Percentiles rank a stretch among this genome's conserved stretches.
phyloP scores from a whole-genome alignment of 2,113 vertebrate species.

The Oreocharis arfaki region DNA sequence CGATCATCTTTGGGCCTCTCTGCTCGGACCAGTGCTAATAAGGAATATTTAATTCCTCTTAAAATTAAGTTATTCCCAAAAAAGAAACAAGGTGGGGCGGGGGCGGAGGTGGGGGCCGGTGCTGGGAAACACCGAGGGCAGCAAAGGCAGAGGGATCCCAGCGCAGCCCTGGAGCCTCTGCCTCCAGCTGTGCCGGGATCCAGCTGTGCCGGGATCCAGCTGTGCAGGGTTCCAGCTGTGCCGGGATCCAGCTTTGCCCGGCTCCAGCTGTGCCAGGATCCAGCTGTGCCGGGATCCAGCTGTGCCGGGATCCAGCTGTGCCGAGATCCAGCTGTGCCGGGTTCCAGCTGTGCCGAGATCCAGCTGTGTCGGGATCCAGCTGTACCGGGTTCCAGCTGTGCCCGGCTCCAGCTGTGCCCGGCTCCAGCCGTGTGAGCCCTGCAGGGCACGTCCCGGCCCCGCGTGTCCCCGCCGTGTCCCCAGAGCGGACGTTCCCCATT shows the following conservation, averaged over 20 bases:
- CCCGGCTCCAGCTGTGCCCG: not conserved
- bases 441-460: rapidly evolving
- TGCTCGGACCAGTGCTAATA: not conserved
- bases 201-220: not conserved
- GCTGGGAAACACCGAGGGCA: not conserved
- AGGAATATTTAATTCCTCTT: not conserved
- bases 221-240: not conserved
- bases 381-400: not conserved
- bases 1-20: not conserved
- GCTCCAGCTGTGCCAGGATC: too few relatives aligned
- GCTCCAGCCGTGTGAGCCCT: not conserved
- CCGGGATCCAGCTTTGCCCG: not conserved
- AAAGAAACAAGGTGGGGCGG: not conserved
- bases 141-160: not conserved
- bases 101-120: rapidly evolving
- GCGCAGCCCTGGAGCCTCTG: not conserved
- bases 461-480: not conserved
- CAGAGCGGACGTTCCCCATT: rapidly evolving
- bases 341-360: not conserved
- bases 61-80: not conserved
- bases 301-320: not conserved
- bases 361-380: not conserved
- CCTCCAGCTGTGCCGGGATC: not conserved
- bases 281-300: not conserved
- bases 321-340: not conserved